Percentiles rank a stretch among this genome's conserved stretches.
These are phyloP conservation scores for Hyalella azteca DNA, from an alignment of 2,888 invertebrate genomes.

Conservation along the genomic window DNA sequence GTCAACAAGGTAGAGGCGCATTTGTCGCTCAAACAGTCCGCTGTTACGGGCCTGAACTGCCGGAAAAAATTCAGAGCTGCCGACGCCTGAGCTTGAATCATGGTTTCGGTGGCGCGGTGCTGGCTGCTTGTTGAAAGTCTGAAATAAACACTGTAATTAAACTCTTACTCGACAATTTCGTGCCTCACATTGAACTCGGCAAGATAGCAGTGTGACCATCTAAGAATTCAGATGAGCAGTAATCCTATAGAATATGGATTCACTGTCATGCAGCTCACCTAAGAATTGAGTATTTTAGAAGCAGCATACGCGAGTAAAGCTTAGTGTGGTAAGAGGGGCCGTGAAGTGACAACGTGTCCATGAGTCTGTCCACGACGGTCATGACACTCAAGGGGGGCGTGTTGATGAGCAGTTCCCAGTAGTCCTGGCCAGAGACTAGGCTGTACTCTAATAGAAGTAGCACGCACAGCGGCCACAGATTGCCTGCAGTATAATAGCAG, in stretches of 20 bases:
- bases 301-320: constrained; percentile 46
- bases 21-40: constrained; percentile 49
- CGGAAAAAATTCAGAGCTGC: constrained; percentile 52
- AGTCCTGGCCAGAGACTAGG: constrained; percentile 53
- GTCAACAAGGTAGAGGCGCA: constrained; percentile 45
- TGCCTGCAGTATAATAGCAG: too few relatives aligned
- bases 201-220: too few relatives aligned
- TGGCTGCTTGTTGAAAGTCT: constrained; percentile 49
- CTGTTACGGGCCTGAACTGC: constrained; percentile 52
- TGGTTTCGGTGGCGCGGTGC: constrained; percentile 51
- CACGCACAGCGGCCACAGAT: constrained; percentile 53
- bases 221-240: too few relatives aligned
- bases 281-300: constrained; percentile 52
- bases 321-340: constrained; percentile 44
- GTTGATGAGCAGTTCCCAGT: constrained; percentile 53
- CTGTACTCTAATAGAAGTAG: constrained; percentile 54
- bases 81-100: constrained; percentile 50
- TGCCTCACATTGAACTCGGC: too few relatives aligned
- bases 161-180: too few relatives aligned
- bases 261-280: constrained; percentile 45
- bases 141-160: too few relatives aligned
- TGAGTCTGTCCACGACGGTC: constrained; percentile 51
- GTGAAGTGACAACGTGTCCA: constrained; percentile 52
- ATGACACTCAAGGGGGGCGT: constrained; percentile 46
- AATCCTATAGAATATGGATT: too few relatives aligned